Conservation (phyloP, 35 echinoderm and acorn worm genomes). For the Lytechinus pictus region DNA sequence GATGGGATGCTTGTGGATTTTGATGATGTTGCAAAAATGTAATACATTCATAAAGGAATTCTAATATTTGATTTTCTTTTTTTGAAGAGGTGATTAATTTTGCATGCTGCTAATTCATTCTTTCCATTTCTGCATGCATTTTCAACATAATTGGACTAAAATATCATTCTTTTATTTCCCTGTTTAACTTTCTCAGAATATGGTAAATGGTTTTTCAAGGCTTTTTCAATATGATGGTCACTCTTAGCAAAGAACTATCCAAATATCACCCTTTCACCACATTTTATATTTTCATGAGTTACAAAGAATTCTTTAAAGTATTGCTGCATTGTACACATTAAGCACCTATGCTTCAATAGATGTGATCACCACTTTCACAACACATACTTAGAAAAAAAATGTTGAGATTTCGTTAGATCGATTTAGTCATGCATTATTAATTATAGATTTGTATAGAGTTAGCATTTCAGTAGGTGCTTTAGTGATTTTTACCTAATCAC, state of each 20-base stretch:
- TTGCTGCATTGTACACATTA: neutral
- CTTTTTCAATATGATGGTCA: neutral
- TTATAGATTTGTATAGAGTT: neutral
- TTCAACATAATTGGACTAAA: neutral
- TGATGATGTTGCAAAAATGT: too few species aligned
- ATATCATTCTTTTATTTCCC: neutral
- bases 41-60: too few species aligned
- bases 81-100: neutral
- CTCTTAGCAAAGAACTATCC: neutral
- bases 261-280: neutral
- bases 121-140: neutral
- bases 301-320: neutral
- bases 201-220: neutral
- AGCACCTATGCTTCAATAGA: neutral
- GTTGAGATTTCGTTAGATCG: neutral
- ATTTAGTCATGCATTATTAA: neutral
- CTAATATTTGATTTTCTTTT: too few species aligned
- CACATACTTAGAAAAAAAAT: neutral
- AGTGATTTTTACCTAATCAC: neutral
- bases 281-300: neutral
- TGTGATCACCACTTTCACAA: neutral
- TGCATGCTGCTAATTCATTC: neutral
- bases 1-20: too few species aligned
- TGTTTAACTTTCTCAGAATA: neutral
- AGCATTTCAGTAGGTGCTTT: neutral